Evolutionary conservation across 2,113 vertebrate species (phyloP), one percentile per base, ranked within the genome.

Genomic region (Mellivora capensis): DNA sequence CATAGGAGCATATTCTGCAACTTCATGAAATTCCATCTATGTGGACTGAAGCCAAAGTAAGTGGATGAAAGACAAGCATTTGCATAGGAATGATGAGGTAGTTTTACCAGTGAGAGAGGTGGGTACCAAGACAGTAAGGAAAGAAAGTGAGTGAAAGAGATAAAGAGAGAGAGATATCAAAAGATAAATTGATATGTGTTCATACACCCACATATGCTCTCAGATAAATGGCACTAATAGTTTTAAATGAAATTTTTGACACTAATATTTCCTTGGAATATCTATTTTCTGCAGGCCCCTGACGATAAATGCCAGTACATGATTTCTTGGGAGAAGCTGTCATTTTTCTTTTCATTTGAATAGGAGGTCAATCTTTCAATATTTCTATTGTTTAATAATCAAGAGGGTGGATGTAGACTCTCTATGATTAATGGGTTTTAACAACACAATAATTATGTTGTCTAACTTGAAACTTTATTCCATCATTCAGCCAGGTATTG

Each of bases 401-500:
- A 95, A 93, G 95, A 96, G 13, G 92, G 76, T 21, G 6, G 81
- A 88, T 89, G 13, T 31, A 89, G 23, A 62, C 27, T 89, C 42
- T 49, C 39, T 97, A 86, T 98, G 96, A 97, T 97, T 97, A 97
- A 98, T 97, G 96, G 37, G 34, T 93, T 97, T 97, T 94, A 97
- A 95, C 85, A 95, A 69, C 52, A 91, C 13, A 76, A 87, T 96
- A 95, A 97, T 97, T 97, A 96, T 87, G 47, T 91, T 97, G 91
- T 97, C 97, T 97, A 97, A 97, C 82, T 88, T 93, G 91, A 93
- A 97, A 89, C 52, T 94, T 95, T 72, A 64, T 86, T 96, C 82
- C 91, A 97, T 98, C 93, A 93, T 71, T 98, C 96, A 97, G 39
- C 37, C 71, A 96, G 59, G 39, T 95, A 93, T 80, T 96, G 17